Evolutionary conservation across 2,797 vertebrate genomes (phyloP).

Genomic region (Onychomys leucogaster): DNA sequence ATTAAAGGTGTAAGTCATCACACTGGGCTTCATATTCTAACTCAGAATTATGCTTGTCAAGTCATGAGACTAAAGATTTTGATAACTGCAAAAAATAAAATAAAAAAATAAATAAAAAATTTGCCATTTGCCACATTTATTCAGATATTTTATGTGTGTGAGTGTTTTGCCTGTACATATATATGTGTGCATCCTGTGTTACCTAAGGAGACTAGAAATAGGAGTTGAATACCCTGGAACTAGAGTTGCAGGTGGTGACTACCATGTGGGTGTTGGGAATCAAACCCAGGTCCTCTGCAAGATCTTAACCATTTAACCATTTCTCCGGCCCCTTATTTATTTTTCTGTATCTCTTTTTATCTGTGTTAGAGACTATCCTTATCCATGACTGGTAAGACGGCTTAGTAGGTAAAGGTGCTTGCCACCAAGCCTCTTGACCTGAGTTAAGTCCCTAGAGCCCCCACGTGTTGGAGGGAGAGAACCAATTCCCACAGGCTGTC

Average conservation of each 20-base stretch:
- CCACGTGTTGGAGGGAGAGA: not conserved
- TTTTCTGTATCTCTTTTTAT: not conserved
- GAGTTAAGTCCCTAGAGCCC: not conserved
- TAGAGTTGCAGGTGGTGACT: not conserved
- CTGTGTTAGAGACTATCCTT: conserved; percentile 28
- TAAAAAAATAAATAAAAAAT: not conserved
- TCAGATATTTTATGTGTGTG: not conserved
- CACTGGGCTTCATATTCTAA: not conserved
- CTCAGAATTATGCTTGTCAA: not conserved
- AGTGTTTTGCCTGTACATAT: not conserved
- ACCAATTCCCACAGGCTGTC: not conserved
- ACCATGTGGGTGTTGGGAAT: not conserved
- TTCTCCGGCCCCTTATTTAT: not conserved
- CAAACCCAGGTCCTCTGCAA: not conserved
- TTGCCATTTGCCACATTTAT: conserved; percentile 30
- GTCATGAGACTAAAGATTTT: conserved; percentile 46
- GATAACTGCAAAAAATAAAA: not conserved
- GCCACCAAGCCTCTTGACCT: not conserved
- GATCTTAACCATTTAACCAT: not conserved
- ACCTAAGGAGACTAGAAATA: not conserved
- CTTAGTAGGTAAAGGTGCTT: not conserved
- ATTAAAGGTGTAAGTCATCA: not conserved
- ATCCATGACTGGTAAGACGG: not conserved
- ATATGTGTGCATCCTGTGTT: not conserved
- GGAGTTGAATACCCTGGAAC: not conserved